A percentile compares a stretch with the other conserved stretches of the same genome.
These are phyloP conservation scores for Tychaedon coryphoeus DNA, from an alignment of 2,113 vertebrate genomes.

Conservation along the genomic window DNA sequence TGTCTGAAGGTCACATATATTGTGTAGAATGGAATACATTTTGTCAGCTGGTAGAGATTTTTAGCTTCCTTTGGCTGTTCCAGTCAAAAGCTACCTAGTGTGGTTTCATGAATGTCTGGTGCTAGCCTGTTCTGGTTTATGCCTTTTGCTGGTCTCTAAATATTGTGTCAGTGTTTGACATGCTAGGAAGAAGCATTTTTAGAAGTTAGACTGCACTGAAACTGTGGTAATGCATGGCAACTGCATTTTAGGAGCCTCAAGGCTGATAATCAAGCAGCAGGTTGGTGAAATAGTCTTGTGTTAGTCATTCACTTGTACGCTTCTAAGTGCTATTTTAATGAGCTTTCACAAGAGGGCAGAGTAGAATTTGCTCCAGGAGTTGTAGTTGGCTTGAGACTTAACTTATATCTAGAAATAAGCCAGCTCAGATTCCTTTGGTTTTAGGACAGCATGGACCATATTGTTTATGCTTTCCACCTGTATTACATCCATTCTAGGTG, in stretches of 20 bases:
- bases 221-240: not conserved
- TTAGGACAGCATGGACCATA: not conserved
- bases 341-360: slow-evolving; percentile 45
- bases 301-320: not conserved
- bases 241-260: not conserved
- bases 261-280: not conserved
- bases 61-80: not conserved
- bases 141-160: not conserved
- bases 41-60: not conserved
- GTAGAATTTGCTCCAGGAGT: not conserved
- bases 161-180: not conserved
- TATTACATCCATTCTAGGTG: rapidly evolving
- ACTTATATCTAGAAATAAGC: not conserved
- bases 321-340: slow-evolving; percentile 5
- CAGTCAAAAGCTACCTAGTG: not conserved
- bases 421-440: not conserved
- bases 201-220: not conserved
- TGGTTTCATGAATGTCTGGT: not conserved
- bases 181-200: not conserved
- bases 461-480: not conserved
- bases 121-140: not conserved
- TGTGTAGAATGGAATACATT: not conserved
- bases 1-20: not conserved
- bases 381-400: not conserved
- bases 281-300: not conserved